Base-by-base conservation (phyloP, 2,888 invertebrate genomes). In the Noctua comes region DNA sequence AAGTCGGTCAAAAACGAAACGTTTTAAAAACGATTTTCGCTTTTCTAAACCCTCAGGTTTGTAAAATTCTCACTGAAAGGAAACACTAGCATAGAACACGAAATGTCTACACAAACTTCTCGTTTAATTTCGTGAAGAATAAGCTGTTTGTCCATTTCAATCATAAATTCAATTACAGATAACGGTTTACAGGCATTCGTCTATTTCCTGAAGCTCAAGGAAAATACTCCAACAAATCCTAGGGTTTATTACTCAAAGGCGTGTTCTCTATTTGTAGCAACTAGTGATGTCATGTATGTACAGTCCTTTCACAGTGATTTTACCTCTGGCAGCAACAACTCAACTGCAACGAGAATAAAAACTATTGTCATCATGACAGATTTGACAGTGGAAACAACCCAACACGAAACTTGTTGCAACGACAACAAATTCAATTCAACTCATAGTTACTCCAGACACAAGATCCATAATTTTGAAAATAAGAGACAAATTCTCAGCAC, bases 141-240 rank as follows among this genome's bases (percentile, higher is more conserved):
- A 40, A 69, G 21, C 46, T 81, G 27, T 43, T 59, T 59, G 59
- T 65, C 59, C 11, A 68, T 71, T 82, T 69, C 27, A 81, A 82
- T 74, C 70, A 77, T 65, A 68, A 57, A 68, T 57, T 57, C 36
- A 70, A 76, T 68, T 66, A 66, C 57, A 76, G 70, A 59, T 46
- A 70, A 76, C 59, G 36, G 36, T 80, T 51, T 51, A 59, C 27
- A 80, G 21, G 31, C 54, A 75, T 31, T 51, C 16, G 48, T 65
- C 21, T 57, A 21, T 75, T 68, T 75, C 65, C 48, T 71, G 64
- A 65, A 65, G 64, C 51, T 68, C 27, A 76, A 71, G n/a, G 51
- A 66, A 68, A 76, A 68, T 27, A 68, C 51, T 68, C 3, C n/a
- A 51, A 70, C 36, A 66, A 80, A 80, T 57, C 43, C 31, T 59